Base-by-base conservation (phyloP, 2,113 vertebrate species). In the Dipodomys spectabilis region DNA sequence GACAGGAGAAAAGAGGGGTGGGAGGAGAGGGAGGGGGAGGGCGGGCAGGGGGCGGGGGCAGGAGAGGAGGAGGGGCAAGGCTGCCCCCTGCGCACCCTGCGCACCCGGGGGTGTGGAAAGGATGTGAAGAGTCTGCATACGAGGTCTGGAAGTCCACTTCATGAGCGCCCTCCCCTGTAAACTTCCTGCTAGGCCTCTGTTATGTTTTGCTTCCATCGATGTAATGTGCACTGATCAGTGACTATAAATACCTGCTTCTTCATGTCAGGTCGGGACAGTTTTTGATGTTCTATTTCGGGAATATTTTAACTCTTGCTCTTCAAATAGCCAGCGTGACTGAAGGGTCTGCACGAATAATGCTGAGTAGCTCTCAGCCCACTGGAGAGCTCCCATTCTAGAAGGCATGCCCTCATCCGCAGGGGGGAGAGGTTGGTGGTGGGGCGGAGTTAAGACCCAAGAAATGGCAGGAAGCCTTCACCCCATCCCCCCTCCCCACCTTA, bases 291-390 rank as follows among this genome's bases (percentile, higher is more conserved):
- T 83, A 30, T 80, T 68, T 80, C 62, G 44, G 60, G 39, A 69
- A 18, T 69, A n/a, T 80, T 23, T 93, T 15, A 78, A 65, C 45
- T 44, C 67, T 77, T 89, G 53, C 16, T 90, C 82, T 90, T 81
- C 22, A 86, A 73, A 78, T 9, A 81, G 57, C 86, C 57, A 35
- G 25, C 23, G 39, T 84, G 39, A 49, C 11, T 90, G 28, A 60
- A 77, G n/a, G n/a, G 7, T 19, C 72, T 75, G n/a, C 7, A 75
- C 20, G 39, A 78, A 62, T 57, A 75, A 77, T n/a, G 30, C 65
- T n/a, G 23, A 44, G 12, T 9, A 68, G 39, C 73, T 15, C 0
- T 83, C 25, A 35, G 10, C 68, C 15, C 30, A 10, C 53, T 57
- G 13, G 30, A 27, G 78, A 45, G 49, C 49, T 81, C 49, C 1